Conservation (phyloP, 2,797 vertebrate species). For the Pygocentrus nattereri region DNA sequence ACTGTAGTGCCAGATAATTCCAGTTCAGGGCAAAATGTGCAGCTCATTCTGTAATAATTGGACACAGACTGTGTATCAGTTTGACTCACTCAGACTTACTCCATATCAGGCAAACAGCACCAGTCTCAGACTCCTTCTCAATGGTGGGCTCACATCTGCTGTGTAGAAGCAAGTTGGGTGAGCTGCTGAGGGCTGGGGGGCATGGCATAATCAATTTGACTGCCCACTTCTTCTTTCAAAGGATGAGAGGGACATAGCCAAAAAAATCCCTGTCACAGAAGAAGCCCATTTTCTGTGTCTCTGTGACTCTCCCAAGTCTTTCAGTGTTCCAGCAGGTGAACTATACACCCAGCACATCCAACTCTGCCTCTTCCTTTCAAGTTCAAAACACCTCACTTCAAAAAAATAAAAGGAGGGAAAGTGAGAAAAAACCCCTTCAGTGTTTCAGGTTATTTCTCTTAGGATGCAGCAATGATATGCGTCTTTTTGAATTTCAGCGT, state of each 20-base stretch:
- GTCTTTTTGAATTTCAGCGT: conserved; percentile 57
- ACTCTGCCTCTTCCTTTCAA: conserved; percentile 63
- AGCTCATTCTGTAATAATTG: conserved; percentile 14
- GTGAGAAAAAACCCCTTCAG: conserved; percentile 57
- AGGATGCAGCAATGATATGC: conserved; percentile 66
- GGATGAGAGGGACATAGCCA: conserved; percentile 31
- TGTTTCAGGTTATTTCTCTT: conserved; percentile 62
- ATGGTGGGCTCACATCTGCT: conserved; percentile 6
- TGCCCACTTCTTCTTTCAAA: conserved; percentile 32
- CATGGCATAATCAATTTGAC: conserved; percentile 22
- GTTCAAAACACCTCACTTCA: conserved; percentile 61
- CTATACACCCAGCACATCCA: conserved; percentile 53
- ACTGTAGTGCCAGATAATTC: no score
- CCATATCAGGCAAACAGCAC: neutral
- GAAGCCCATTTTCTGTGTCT: conserved; percentile 23
- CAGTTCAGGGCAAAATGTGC: neutral
- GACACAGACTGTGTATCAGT: neutral
- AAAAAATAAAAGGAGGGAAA: conserved; percentile 43
- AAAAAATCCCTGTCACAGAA: conserved; percentile 21
- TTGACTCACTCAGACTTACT: neutral
- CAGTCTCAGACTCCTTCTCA: neutral
- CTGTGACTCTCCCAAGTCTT: conserved; percentile 21
- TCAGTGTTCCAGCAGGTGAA: conserved; percentile 51
- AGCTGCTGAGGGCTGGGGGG: neutral
- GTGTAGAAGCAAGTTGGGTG: conserved; percentile 7